Conservation (phyloP, 2,797 vertebrate genomes). For the Buceros bicornis region DNA sequence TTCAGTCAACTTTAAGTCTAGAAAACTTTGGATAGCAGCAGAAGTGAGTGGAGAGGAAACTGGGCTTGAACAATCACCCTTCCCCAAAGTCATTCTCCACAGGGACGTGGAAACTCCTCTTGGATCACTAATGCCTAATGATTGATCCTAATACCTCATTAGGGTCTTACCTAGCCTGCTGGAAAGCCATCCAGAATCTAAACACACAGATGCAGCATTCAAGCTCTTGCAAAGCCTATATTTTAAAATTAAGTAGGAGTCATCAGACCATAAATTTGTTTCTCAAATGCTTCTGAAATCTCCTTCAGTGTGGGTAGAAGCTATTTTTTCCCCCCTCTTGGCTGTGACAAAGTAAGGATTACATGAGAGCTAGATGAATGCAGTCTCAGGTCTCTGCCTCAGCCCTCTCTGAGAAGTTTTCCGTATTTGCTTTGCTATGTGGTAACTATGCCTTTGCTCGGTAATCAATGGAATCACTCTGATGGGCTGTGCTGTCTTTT, state of each 20-base stretch:
- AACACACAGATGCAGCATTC: background rate
- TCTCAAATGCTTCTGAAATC: conserved; percentile 48
- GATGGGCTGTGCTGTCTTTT: background rate
- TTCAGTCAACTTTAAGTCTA: background rate
- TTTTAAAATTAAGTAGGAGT: conserved; percentile 51
- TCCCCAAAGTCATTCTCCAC: background rate
- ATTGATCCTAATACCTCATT: background rate
- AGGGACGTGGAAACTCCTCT: background rate
- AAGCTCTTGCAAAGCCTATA: background rate
- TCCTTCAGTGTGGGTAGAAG: conserved; percentile 27
- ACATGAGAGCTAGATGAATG: background rate
- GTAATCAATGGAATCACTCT: background rate
- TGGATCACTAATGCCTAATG: background rate
- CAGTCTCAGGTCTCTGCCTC: background rate
- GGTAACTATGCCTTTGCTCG: background rate
- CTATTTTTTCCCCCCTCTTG: background rate
- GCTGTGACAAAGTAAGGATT: background rate
- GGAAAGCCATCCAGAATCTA: background rate
- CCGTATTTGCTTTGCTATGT: background rate
- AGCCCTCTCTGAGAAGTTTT: background rate
- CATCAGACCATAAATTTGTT: conserved; percentile 53
- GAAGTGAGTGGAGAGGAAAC: background rate
- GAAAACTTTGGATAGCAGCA: background rate
- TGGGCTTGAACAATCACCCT: background rate
- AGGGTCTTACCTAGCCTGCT: background rate